phyloP scores from a whole-genome alignment of 2,888 invertebrate genomes.

The Drosophila demipolita region DNA sequence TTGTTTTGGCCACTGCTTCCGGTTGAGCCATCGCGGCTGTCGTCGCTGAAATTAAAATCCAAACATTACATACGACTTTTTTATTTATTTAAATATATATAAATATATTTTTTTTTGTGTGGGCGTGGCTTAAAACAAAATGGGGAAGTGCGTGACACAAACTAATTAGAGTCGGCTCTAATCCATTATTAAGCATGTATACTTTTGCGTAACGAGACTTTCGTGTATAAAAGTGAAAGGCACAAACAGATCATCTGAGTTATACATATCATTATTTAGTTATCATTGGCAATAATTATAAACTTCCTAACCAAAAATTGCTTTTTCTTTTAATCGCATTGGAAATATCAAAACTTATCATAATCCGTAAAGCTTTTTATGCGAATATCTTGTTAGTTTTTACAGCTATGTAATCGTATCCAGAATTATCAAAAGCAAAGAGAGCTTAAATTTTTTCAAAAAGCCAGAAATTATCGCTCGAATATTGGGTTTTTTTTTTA shows the following conservation, averaged over 20 bases:
- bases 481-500: too few relatives aligned
- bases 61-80: background rate
- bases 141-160: slow-evolving; percentile 52
- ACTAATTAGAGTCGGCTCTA: slow-evolving; percentile 32
- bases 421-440: background rate
- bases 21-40: slow-evolving; percentile 70
- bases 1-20: slow-evolving; percentile 36
- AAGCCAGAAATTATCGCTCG: too few relatives aligned
- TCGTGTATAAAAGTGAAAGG: background rate
- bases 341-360: background rate
- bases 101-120: background rate
- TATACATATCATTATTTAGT: background rate
- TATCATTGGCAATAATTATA: background rate
- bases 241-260: background rate
- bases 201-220: slow-evolving; percentile 1
- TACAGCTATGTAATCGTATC: background rate
- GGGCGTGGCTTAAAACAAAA: background rate
- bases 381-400: background rate
- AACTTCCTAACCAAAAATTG: background rate
- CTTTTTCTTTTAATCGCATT: background rate
- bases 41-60: slow-evolving; percentile 21
- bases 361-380: background rate
- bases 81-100: background rate
- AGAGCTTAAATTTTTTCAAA: background rate
- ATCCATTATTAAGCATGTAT: slow-evolving; percentile 19